Percentiles rank a stretch among this genome's conserved stretches.
These are phyloP conservation scores for Neopipo cinnamomea DNA, from an alignment of 2,113 vertebrate species.

Conservation along the genomic window DNA sequence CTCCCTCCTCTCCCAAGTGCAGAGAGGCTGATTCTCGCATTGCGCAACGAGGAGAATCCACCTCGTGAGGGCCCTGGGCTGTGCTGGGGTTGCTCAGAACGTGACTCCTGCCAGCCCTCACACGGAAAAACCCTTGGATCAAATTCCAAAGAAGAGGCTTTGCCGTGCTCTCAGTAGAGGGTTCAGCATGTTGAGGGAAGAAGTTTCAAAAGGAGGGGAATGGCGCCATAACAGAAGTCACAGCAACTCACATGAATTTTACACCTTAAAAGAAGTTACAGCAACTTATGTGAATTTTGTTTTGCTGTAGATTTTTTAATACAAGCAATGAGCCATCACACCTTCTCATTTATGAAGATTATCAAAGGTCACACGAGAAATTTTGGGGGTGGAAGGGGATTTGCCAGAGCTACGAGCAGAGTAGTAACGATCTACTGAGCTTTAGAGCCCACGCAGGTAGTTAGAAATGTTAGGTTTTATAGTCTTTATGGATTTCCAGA, in stretches of 20 bases:
- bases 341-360: background rate
- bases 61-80: background rate
- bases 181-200: background rate
- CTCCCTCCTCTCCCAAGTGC: background rate
- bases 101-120: background rate
- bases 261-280: background rate
- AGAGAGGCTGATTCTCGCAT: background rate
- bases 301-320: background rate
- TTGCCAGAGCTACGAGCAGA: background rate
- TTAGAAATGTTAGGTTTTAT: background rate
- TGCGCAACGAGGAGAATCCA: background rate
- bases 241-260: background rate
- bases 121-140: background rate
- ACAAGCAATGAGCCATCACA: background rate
- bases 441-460: background rate
- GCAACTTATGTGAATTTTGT: background rate
- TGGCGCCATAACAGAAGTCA: background rate
- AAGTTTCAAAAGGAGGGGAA: background rate
- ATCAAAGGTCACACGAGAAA: background rate
- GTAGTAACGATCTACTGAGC: background rate
- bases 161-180: background rate
- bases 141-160: background rate
- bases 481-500: background rate
- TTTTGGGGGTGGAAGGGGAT: background rate
- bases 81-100: background rate